Evolutionary conservation across 2,113 vertebrate genomes (phyloP), one percentile per base, ranked within the genome.

Genomic region (Alosa alosa): DNA sequence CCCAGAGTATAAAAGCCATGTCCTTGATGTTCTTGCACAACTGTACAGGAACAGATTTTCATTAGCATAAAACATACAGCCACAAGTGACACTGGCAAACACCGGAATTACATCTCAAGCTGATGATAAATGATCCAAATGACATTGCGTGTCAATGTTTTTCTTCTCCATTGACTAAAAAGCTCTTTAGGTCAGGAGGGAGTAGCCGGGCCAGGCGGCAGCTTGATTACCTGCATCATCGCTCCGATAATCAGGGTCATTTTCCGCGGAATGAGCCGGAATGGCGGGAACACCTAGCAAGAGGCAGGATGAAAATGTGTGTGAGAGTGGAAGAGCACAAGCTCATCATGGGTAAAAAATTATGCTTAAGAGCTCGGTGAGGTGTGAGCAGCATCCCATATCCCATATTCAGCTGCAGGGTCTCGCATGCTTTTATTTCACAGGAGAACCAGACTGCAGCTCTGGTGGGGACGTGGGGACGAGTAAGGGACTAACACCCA

Each of bases 261-360:
- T 90, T 96, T 97, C 88, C 96, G 95, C 36, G 98, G 98, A 47
- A 97, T 94, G 45, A 99, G 88, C 83, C 95, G 95, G 93, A 99
- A 99, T 0, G 96, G 97, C 1, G 97, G 97, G 90, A 99, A 99
- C 6, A 99, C 98, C 98, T 99, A 87, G 13, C 89, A 88, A 87
- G 84, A 0, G 87, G 17, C 84, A 83, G 13, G 45, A 81, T 60
- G 41, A 75, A 82, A 41, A 39, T 10, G 22, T 18, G 82, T 15
- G 11, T 50, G 72, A 15, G 10, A 78, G 36, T 39, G 72, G 10
- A 39, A 18, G 36, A 36, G 31, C 10, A 0, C 72, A 78, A 13
- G 2, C 72, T 36, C 31, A 13, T 36, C 36, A 36, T 15, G 13
- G 72, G 31, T 78, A 39, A 78, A 41, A 11, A 78, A 17, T 15